Evolutionary conservation across 2,113 vertebrate genomes (phyloP).

Genomic region (Tiliqua scincoides): DNA sequence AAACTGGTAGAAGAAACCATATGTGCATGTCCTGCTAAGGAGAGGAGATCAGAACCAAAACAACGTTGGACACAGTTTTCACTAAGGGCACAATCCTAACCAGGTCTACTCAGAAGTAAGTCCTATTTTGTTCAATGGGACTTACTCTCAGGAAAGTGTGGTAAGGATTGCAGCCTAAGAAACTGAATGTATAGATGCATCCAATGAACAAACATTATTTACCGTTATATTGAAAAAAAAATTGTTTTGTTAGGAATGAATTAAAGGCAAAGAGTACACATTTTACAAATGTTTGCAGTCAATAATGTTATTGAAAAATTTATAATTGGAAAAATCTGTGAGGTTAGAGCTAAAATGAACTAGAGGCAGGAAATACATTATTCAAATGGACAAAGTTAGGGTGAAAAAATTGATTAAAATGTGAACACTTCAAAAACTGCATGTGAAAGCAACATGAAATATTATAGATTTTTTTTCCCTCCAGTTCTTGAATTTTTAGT

Average conservation of each 20-base stretch:
- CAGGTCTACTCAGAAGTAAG: no score
- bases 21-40: not conserved
- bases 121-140: no score
- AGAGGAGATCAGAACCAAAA: not conserved
- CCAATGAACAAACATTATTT: not conserved
- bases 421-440: not conserved
- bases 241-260: not conserved
- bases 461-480: not conserved
- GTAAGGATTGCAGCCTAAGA: no score
- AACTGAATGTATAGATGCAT: not conserved
- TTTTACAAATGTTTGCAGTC: not conserved
- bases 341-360: not conserved
- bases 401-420: not conserved
- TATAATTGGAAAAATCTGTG: not conserved
- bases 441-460: not conserved
- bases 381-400: not conserved
- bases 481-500: not conserved
- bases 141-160: no score
- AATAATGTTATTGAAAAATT: not conserved
- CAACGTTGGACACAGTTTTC: not conserved
- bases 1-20: not conserved
- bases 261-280: not conserved
- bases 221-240: not conserved
- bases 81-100: no score
- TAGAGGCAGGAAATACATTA: not conserved